Percentiles rank a stretch among this genome's conserved stretches.
Evolutionary conservation across 2,113 vertebrate species (phyloP).

Genomic region (Vulpes ferrilata): DNA sequence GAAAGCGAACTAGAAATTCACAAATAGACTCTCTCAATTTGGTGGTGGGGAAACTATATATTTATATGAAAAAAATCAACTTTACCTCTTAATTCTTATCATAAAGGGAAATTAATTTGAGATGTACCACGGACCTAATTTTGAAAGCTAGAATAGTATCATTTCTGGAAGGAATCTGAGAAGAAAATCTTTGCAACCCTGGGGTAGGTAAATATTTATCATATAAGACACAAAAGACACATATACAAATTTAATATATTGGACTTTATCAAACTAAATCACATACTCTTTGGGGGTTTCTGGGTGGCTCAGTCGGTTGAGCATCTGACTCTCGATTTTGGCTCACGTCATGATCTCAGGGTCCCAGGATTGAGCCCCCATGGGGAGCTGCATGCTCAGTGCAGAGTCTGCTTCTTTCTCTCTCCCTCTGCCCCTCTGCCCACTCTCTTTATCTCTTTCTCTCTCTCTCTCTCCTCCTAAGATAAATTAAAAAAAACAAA

Average conservation of each 20-base stretch:
- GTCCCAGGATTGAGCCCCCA: not conserved
- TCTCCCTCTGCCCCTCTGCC: not conserved
- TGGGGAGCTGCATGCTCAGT: not conserved
- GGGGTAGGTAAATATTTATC: not conserved
- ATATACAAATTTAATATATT: not conserved
- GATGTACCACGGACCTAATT: not conserved
- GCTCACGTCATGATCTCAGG: not conserved
- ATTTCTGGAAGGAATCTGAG: not conserved
- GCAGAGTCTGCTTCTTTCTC: not conserved
- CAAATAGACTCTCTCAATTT: not conserved
- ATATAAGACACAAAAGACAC: not conserved
- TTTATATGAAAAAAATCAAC: not conserved
- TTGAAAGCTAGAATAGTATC: not conserved
- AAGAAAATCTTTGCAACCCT: not conserved
- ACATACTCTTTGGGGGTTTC: not conserved
- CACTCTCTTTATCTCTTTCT: not conserved
- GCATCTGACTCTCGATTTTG: not conserved
- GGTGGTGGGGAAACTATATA: not conserved
- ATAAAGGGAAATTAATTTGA: not conserved
- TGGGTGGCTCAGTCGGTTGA: not conserved
- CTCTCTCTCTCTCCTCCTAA: not conserved
- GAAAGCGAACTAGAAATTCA: not conserved
- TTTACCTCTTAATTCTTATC: not conserved
- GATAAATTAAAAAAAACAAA: not conserved
- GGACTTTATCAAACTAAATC: constrained; percentile 5